phyloP scores from a whole-genome alignment of 1,140 invertebrate species.

The Drosophila ercepeae region DNA sequence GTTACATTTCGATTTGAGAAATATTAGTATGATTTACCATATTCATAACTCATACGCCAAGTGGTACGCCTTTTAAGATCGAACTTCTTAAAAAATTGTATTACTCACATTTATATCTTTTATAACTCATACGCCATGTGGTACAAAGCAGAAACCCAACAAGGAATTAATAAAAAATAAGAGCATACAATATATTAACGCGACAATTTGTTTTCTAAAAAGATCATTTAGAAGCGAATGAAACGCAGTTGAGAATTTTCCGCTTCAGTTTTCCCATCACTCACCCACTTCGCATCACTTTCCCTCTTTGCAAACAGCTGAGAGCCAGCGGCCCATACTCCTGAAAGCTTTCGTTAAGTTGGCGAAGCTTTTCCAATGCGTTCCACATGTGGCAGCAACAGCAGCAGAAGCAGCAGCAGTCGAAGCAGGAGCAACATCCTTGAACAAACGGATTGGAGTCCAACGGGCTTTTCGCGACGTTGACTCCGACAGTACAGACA shows the following conservation, averaged over 20 bases:
- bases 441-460: slow-evolving; percentile 65
- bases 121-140: neutral
- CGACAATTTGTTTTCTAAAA: neutral
- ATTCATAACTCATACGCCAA: neutral
- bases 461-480: slow-evolving; percentile 69
- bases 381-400: too few species aligned
- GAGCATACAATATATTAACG: neutral
- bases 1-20: neutral
- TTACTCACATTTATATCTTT: neutral
- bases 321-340: slow-evolving; percentile 5
- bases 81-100: too few species aligned
- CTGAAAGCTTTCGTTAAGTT: slow-evolving; percentile 68
- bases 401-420: too few species aligned
- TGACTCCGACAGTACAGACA: slow-evolving; percentile 65
- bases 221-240: neutral
- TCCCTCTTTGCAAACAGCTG: slow-evolving; percentile 64
- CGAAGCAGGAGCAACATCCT: slow-evolving; percentile 57
- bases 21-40: too few species aligned
- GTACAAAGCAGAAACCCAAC: too few species aligned
- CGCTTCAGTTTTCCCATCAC: slow-evolving; percentile 5
- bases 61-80: too few species aligned
- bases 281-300: slow-evolving; percentile 31
- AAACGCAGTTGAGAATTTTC: slow-evolving; percentile 4
- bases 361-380: slow-evolving; percentile 51
- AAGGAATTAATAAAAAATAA: neutral